Conservation (phyloP, 2,888 invertebrate species). For the Cyclophora albipunctata region DNA sequence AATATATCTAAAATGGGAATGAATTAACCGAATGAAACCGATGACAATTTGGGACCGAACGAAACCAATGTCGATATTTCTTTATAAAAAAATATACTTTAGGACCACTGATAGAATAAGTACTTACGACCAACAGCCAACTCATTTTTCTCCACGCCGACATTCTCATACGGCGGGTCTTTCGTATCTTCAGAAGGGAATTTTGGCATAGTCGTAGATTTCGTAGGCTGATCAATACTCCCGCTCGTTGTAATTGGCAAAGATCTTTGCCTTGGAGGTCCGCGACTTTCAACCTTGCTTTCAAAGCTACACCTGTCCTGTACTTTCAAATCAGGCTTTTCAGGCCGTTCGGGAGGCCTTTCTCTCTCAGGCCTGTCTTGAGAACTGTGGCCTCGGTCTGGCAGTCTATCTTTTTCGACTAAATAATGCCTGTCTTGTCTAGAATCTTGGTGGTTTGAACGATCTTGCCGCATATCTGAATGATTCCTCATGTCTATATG, state of each 20-base stretch:
- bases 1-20: no score
- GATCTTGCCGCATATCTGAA: slow-evolving; percentile 11
- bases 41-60: no score
- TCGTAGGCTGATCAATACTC: slow-evolving; percentile 60
- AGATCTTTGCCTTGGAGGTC: slow-evolving; percentile 61
- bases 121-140: slow-evolving; percentile 57
- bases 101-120: neutral
- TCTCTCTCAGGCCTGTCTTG: slow-evolving; percentile 5
- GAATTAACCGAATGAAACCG: no score
- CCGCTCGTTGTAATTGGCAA: slow-evolving; percentile 53
- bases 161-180: slow-evolving; percentile 64
- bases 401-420: neutral
- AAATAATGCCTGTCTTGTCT: slow-evolving; percentile 12
- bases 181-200: slow-evolving; percentile 65
- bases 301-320: slow-evolving; percentile 31
- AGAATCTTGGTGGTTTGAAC: slow-evolving; percentile 7
- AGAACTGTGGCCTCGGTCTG: slow-evolving; percentile 7
- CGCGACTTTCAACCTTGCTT: slow-evolving; percentile 41
- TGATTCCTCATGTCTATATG: slow-evolving; percentile 1
- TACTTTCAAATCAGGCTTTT: slow-evolving; percentile 29
- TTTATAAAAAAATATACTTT: no score
- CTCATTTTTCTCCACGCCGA: slow-evolving; percentile 55
- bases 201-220: slow-evolving; percentile 76
- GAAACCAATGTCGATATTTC: no score
- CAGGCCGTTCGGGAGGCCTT: neutral